Percentiles rank a stretch among this genome's conserved stretches.
phyloP scores from a whole-genome alignment of 2,888 invertebrate genomes.

The Epinotia ramella region DNA sequence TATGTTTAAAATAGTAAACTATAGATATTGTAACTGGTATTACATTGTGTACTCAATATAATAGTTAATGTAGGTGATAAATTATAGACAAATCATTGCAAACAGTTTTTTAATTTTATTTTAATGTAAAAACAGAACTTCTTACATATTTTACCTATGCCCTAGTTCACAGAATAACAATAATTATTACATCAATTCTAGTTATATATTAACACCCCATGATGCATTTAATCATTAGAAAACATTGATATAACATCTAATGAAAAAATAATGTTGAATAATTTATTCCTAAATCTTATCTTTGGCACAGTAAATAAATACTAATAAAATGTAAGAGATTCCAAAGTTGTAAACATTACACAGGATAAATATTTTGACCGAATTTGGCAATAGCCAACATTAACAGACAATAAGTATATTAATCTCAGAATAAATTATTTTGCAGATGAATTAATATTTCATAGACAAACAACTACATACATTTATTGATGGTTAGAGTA shows the following conservation, averaged over 20 bases:
- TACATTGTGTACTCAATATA: constrained; percentile 22
- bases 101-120: constrained; percentile 76
- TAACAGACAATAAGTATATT: constrained; percentile 40
- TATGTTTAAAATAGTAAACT: too few relatives aligned
- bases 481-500: constrained; percentile 17
- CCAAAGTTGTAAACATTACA: constrained; percentile 43
- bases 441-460: constrained; percentile 35
- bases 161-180: constrained; percentile 73
- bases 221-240: constrained; percentile 42
- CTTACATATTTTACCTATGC: constrained; percentile 70
- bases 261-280: constrained; percentile 45
- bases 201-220: constrained; percentile 56
- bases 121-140: constrained; percentile 79
- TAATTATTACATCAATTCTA: constrained; percentile 70
- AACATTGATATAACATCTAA: constrained; percentile 43
- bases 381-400: constrained; percentile 43
- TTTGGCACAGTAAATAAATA: constrained; percentile 66
- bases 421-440: constrained; percentile 41
- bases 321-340: constrained; percentile 47
- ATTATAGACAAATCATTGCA: constrained; percentile 57
- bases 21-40: constrained; percentile 16
- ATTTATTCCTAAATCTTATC: constrained; percentile 52
- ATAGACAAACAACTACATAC: constrained; percentile 25
- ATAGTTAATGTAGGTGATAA: constrained; percentile 42
- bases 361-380: constrained; percentile 38